Evolutionary conservation across 2,797 vertebrate genomes (phyloP), one percentile per base, ranked within the genome.

Genomic region (Macropodus opercularis): DNA sequence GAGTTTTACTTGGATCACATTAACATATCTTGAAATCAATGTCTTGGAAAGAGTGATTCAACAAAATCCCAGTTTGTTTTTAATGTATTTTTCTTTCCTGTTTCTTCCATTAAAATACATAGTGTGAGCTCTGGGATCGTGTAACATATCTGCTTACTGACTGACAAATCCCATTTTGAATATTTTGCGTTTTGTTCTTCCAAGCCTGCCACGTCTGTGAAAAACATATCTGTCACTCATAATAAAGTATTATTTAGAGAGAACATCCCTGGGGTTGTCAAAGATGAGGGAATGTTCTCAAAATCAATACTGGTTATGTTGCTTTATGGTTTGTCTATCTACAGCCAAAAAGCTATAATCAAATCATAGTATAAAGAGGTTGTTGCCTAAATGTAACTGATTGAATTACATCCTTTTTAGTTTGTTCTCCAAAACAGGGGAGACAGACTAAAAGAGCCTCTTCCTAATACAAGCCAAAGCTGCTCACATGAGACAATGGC

Each of bases 401-500:
- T 84, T 83, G 67, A 85, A 80, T 87, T 83, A 80, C 56, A 62
- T 63, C 48, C 68, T 56, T 79, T 75, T 83, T 70, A 74, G 80
- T 80, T 79, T 63, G 69, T 68, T 44, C 65, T 61, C 24, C 21
- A 65, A 43, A 58, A 44, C 46, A 61, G 35, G 50, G 73, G 52
- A 70, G 46, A 41, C 23, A 65, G 72, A 50, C 36, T 40, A 51
- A 64, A 27, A 50, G 59, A 62, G 75, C 61, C 58, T 62, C 63
- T 39, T 66, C 44, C 66, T 77, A 67, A 84, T 64, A 66, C 68
- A 55, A 77, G 58, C 58, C 72, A 83, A 78, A 83, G 72, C 78
- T 61, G 47, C 80, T 87, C 82, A 64, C 53, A 77, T 53, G 75
- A 84, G 81, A 87, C 84, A 83, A 83, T 68, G 43, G 76, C 84